Percentiles rank a stretch among this genome's conserved stretches.
Evolutionary conservation across 2,113 vertebrate genomes (phyloP).

Genomic region (sheep (Ovis aries)): ARS-UI_Ramb_v3.0 NC_056056.1:154685001-154685500

Average conservation of each 20-base stretch:
- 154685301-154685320: not conserved
- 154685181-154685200: not conserved
- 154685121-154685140: not conserved
- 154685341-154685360: conserved; percentile 28
- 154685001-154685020: not conserved
- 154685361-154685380: not conserved
- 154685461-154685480: not conserved
- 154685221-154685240: not conserved
- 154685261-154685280: not conserved
- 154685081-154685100: not conserved
- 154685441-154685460: not conserved
- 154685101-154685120: not conserved
- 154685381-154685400: conserved; percentile 46
- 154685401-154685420: not conserved
- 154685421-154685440: not conserved
- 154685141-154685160: not conserved
- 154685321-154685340: not conserved
- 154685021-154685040: not conserved
- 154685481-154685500: not conserved
- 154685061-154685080: not conserved
- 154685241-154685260: not conserved
- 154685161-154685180: not conserved
- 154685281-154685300: not conserved
- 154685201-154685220: not conserved
- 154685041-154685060: not conserved